A percentile compares a stretch with the other conserved stretches of the same genome.
Evolutionary conservation across 2,113 vertebrate genomes (phyloP).

Genomic region (Gasterosteus nipponicus): DNA sequence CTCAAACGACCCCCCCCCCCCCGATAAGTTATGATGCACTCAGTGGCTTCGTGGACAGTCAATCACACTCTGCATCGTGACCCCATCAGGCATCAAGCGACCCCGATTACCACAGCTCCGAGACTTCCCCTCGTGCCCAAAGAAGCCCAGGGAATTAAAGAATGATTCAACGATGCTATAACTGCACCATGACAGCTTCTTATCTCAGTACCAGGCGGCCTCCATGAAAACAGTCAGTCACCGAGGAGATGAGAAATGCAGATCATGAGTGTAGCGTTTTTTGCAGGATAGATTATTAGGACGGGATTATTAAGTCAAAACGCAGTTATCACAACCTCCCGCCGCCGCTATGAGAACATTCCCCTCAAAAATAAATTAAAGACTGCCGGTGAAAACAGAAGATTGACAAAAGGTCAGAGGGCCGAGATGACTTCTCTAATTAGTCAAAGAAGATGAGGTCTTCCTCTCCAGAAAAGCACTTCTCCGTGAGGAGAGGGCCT

Average conservation of each 20-base stretch:
- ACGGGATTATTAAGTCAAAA: constrained; percentile 38
- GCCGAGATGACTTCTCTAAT: constrained; percentile 57
- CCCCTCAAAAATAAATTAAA: constrained; percentile 34
- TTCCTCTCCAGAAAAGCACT: constrained; percentile 26
- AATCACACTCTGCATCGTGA: constrained; percentile 35
- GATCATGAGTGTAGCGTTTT: constrained; percentile 29
- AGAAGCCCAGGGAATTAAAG: neutral
- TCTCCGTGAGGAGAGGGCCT: constrained; percentile 9
- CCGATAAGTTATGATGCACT: constrained; percentile 53
- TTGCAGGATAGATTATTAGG: constrained; percentile 17
- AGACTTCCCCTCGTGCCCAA: neutral
- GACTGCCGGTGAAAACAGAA: constrained; percentile 37
- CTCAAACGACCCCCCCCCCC: constrained; percentile 38
- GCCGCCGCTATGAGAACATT: constrained; percentile 22
- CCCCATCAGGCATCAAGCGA: constrained; percentile 22
- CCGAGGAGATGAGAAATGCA: constrained; percentile 30
- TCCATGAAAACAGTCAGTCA: constrained; percentile 28
- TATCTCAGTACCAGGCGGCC: constrained; percentile 26
- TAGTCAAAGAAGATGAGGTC: constrained; percentile 45
- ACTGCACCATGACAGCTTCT: constrained; percentile 30
- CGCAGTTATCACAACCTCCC: constrained; percentile 28
- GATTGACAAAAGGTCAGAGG: constrained; percentile 59
- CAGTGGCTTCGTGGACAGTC: constrained; percentile 28
- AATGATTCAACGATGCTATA: neutral
- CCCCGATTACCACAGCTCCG: neutral